Evolutionary conservation across 1,140 invertebrate species (phyloP).

Genomic region (Drosophila watanabei): DNA sequence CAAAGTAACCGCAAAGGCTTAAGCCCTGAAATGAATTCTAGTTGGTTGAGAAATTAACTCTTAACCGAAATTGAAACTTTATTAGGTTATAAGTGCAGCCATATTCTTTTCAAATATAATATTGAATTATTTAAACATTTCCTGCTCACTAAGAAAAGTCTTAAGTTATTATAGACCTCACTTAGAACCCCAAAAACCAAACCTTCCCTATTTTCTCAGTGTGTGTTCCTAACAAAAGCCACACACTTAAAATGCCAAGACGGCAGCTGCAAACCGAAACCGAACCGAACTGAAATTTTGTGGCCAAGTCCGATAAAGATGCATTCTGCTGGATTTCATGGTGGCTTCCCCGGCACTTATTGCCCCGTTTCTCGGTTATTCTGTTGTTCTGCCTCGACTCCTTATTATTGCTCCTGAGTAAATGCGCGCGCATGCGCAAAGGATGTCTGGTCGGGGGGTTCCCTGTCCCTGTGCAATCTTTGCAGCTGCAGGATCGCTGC

Average conservation of each 20-base stretch:
- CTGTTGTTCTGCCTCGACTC: slow-evolving; percentile 33
- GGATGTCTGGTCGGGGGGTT: slow-evolving; percentile 42
- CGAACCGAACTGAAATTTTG: slow-evolving; percentile 40
- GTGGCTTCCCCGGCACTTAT: slow-evolving; percentile 15
- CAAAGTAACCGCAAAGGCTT: background rate
- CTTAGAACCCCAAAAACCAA: too few relatives aligned
- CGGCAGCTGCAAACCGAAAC: slow-evolving; percentile 68
- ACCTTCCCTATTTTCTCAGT: slow-evolving; percentile 4
- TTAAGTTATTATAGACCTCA: too few relatives aligned
- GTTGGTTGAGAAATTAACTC: background rate
- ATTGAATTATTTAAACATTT: too few relatives aligned
- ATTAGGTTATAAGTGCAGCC: too few relatives aligned
- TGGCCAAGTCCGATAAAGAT: slow-evolving; percentile 51
- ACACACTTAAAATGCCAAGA: slow-evolving; percentile 79
- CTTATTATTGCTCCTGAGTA: slow-evolving; percentile 28
- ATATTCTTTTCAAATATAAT: too few relatives aligned
- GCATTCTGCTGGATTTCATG: slow-evolving; percentile 63
- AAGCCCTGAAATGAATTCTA: too few relatives aligned
- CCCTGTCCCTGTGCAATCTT: slow-evolving; percentile 45
- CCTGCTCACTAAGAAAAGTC: too few relatives aligned
- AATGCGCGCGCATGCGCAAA: slow-evolving; percentile 83
- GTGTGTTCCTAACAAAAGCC: slow-evolving; percentile 53
- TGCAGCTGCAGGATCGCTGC: slow-evolving; percentile 61
- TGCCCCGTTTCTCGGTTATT: slow-evolving; percentile 32
- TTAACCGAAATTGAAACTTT: background rate